These are phyloP conservation scores for Caenorhabditis inopinata DNA, from an alignment of 1,140 invertebrate species.

Conservation along the genomic window DNA sequence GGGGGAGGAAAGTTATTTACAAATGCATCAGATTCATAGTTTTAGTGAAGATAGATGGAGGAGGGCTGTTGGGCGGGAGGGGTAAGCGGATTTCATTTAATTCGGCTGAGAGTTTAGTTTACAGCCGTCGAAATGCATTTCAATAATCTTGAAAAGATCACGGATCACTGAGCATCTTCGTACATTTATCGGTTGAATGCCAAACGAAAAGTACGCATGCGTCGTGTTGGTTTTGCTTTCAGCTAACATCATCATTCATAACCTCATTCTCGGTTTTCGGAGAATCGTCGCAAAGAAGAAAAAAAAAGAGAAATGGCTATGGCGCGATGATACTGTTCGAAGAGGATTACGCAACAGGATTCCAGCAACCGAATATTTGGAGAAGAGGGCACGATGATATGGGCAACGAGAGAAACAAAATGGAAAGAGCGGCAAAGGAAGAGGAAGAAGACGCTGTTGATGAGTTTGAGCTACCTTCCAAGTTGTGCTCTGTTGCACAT, in stretches of 20 bases:
- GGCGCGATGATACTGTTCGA: background rate
- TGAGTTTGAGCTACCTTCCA: background rate
- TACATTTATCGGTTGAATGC: too few relatives aligned
- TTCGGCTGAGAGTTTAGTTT: too few relatives aligned
- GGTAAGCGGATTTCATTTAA: too few relatives aligned
- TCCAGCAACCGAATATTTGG: background rate
- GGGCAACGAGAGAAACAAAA: background rate
- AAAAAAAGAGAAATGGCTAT: background rate
- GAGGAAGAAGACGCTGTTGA: background rate
- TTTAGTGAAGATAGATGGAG: too few relatives aligned
- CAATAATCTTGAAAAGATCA: constrained; percentile 8
- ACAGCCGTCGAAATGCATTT: too few relatives aligned
- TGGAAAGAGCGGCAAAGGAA: background rate
- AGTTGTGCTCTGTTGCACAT: background rate
- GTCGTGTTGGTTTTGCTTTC: background rate
- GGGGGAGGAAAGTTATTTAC: background rate
- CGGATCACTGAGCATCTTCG: background rate
- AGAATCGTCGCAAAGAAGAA: too few relatives aligned
- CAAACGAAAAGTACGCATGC: too few relatives aligned
- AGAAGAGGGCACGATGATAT: background rate
- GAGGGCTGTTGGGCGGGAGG: too few relatives aligned
- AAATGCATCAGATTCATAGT: too few relatives aligned
- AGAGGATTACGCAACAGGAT: constrained; percentile 26
- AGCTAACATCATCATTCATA: background rate
- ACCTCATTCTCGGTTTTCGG: background rate